Percentiles rank a stretch among this genome's conserved stretches.
phyloP scores from a whole-genome alignment of 2,113 vertebrate species.

The Macquaria australasica region DNA sequence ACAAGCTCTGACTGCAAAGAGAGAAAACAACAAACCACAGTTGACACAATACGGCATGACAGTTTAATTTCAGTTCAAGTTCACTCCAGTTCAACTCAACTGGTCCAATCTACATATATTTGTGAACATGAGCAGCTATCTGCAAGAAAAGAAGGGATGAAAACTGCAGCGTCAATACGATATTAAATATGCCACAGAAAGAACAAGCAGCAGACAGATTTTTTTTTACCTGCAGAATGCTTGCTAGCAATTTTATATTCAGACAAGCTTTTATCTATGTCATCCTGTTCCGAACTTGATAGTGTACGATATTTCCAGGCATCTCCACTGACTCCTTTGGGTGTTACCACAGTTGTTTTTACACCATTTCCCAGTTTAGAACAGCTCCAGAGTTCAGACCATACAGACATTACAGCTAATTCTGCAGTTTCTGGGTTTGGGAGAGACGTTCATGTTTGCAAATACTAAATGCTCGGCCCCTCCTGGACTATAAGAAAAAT shows the following conservation, averaged over 20 bases:
- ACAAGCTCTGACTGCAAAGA: slow-evolving; percentile 92
- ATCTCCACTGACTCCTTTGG: not conserved
- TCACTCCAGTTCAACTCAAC: not conserved
- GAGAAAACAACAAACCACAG: slow-evolving; percentile 56
- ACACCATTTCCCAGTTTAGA: not conserved
- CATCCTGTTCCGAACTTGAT: slow-evolving; percentile 8
- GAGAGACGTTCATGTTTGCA: not conserved
- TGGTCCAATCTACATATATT: slow-evolving; percentile 14
- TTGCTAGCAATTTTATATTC: not conserved
- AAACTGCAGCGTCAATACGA: slow-evolving; percentile 2
- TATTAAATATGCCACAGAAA: not conserved
- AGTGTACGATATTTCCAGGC: not conserved
- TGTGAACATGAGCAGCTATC: slow-evolving; percentile 5
- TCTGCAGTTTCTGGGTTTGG: not conserved
- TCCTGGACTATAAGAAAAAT: not conserved
- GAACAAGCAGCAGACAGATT: not conserved
- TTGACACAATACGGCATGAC: slow-evolving; percentile 1
- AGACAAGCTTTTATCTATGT: slow-evolving; percentile 22
- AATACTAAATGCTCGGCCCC: not conserved
- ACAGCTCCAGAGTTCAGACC: not conserved
- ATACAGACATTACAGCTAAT: not conserved
- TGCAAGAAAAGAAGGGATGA: not conserved
- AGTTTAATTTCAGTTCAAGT: slow-evolving; percentile 36
- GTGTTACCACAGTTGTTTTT: not conserved
- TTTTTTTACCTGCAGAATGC: not conserved